Percentiles rank a stretch among this genome's conserved stretches.
Evolutionary conservation across 2,113 vertebrate genomes (phyloP).

Genomic region (Tursiops truncatus): DNA sequence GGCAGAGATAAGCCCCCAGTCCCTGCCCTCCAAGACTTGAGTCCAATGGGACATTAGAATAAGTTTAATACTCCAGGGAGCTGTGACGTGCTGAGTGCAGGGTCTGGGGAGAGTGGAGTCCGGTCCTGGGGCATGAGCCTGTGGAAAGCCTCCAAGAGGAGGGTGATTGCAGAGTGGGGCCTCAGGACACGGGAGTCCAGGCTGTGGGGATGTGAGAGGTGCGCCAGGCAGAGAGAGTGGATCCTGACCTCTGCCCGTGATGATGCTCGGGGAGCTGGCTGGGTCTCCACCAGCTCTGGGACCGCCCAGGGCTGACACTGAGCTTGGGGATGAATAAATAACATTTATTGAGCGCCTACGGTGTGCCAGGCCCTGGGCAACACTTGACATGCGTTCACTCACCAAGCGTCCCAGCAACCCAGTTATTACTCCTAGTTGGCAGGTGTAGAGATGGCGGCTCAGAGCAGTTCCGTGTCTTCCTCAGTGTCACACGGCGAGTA

Average conservation of each 20-base stretch:
- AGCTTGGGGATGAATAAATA: not conserved
- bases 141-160: not conserved
- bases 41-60: fast-evolving
- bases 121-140: fast-evolving
- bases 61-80: not conserved
- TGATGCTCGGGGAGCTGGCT: fast-evolving
- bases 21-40: fast-evolving
- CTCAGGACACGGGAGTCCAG: not conserved
- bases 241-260: not conserved
- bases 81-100: fast-evolving
- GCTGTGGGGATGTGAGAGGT: fast-evolving
- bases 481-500: not conserved
- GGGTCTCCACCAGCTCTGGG: not conserved
- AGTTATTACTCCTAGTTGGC: too few relatives aligned
- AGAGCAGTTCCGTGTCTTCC: not conserved
- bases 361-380: not conserved
- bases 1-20: fast-evolving
- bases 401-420: not conserved
- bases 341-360: fast-evolving
- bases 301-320: fast-evolving
- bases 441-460: not conserved
- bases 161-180: too few relatives aligned
- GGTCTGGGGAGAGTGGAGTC: not conserved
- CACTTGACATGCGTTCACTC: fast-evolving
- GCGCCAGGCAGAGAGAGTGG: not conserved